Conservation (phyloP, 2,888 invertebrate species). For the Lordiphosa fenestrarum region DNA sequence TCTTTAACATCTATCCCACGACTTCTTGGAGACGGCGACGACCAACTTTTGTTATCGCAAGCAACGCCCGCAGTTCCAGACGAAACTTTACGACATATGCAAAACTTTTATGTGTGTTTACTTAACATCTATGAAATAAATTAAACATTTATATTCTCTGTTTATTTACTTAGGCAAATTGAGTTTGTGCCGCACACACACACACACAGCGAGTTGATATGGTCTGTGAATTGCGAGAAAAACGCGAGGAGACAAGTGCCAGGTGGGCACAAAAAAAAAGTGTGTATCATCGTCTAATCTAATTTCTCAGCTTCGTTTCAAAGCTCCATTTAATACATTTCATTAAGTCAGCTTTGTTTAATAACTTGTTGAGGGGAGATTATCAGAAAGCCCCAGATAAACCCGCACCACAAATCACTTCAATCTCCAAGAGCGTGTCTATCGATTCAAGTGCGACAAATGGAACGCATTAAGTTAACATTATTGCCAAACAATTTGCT, state of each 20-base stretch:
- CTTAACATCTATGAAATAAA: conserved; percentile 72
- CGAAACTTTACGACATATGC: conserved; percentile 1
- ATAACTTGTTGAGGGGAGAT: conserved; percentile 10
- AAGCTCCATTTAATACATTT: conserved; percentile 6
- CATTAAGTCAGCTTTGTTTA: conserved; percentile 10
- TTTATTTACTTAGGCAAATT: conserved; percentile 73
- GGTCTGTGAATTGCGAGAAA: conserved; percentile 46
- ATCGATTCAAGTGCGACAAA: conserved; percentile 70
- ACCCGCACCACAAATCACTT: conserved; percentile 58
- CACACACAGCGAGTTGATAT: conserved; percentile 49
- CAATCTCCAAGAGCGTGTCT: conserved; percentile 50
- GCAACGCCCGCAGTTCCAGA: conserved; percentile 10
- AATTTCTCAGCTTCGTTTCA: background rate
- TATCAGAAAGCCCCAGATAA: conserved; percentile 16
- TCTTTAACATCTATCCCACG: conserved; percentile 7
- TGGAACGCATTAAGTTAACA: conserved; percentile 73
- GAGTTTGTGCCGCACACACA: conserved; percentile 45
- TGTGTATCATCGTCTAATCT: conserved; percentile 2
- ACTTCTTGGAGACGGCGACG: conserved; percentile 29
- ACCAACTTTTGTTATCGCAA: conserved; percentile 46
- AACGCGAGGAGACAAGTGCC: conserved; percentile 7
- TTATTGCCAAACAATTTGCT: conserved; percentile 75
- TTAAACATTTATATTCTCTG: conserved; percentile 71
- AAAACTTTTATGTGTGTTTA: conserved; percentile 51
- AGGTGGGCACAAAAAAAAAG: conserved; percentile 2